Base-by-base conservation (phyloP, 2,797 vertebrate species). In the Sciaenops ocellatus region DNA sequence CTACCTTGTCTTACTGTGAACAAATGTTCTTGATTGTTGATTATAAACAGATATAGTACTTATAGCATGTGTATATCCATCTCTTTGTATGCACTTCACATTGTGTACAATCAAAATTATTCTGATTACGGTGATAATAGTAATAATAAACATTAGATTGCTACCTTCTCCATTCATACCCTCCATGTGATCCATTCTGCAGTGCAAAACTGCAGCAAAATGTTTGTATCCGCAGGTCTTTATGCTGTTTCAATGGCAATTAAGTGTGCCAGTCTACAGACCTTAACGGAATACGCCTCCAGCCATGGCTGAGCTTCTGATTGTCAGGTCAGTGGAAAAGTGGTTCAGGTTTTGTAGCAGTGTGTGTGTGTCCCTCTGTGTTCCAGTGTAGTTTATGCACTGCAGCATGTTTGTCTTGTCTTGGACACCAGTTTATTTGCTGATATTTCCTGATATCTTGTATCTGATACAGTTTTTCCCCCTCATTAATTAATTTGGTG, bases 221-320 rank as follows among this genome's bases (percentile, higher is more conserved):
- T 62, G 50, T 55, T 51, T 74, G 28, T 41, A 44, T 30, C 16
- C 1, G 0, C 28, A 22, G 42, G n/a, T 48, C 59, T 50, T 62
- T 3, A 20, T 13, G 59, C 44, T 15, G 46, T 13, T 51, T 62
- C 63, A 17, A 17, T 30, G 54, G 69, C 42, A 65, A 77, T 80
- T 77, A 79, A 46, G 17, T 56, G 18, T 44, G 44, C 42, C 6
- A 24, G 61, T 59, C 50, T 6, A 68, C 34, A 30, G 17, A 68
- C 64, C 34, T 61, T 79, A 82, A 87, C 60, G 59, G 55, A 78
- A 69, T 62, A 18, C 3, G 71, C 41, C 63, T 44, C 30, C 8
- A 69, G 71, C 51, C 26, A 22, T 17, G 20, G 41, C 15, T 7
- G n/a, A 22, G 38, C 26, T 7, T 55, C 17, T 70, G 59, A 66